Percentiles rank a stretch among this genome's conserved stretches.
Conservation (phyloP, 1,140 invertebrate genomes). For the Lepidotrigona ventralis region DNA sequence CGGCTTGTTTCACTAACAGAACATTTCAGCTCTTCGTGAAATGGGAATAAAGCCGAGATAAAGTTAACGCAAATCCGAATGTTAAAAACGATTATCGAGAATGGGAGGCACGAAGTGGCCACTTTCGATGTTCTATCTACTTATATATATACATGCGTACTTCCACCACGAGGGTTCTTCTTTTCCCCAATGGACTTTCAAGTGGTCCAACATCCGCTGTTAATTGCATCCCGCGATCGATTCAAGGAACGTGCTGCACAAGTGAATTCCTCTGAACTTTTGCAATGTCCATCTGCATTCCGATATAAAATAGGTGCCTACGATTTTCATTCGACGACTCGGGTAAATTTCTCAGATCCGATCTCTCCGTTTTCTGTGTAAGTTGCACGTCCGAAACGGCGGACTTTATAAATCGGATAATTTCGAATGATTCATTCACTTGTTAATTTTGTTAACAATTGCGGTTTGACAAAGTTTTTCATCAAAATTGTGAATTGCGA, state of each 20-base stretch:
- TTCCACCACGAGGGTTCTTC: slow-evolving; percentile 13
- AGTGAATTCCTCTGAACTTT: slow-evolving; percentile 29
- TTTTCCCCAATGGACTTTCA: slow-evolving; percentile 29
- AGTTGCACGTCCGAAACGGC: too few relatives aligned
- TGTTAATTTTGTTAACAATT: too few relatives aligned
- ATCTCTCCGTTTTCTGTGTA: too few relatives aligned
- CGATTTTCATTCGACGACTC: too few relatives aligned
- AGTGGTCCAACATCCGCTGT: slow-evolving; percentile 48
- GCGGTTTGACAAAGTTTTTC: too few relatives aligned
- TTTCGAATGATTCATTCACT: too few relatives aligned
- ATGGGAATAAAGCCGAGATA: background rate
- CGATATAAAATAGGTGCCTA: too few relatives aligned
- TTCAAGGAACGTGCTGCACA: slow-evolving; percentile 35
- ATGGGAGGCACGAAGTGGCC: slow-evolving; percentile 26
- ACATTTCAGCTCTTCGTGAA: too few relatives aligned
- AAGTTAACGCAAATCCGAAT: slow-evolving; percentile 4
- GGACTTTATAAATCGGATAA: too few relatives aligned
- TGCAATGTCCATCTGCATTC: slow-evolving; percentile 2
- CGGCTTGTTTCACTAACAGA: accelerated
- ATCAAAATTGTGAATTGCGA: too few relatives aligned
- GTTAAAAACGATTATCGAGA: slow-evolving; percentile 37
- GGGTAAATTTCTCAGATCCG: too few relatives aligned
- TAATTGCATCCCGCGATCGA: slow-evolving; percentile 59
- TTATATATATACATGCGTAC: background rate
- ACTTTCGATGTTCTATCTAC: background rate